Base-by-base conservation (phyloP, 2,888 invertebrate species). In the Perdita meconis region DNA sequence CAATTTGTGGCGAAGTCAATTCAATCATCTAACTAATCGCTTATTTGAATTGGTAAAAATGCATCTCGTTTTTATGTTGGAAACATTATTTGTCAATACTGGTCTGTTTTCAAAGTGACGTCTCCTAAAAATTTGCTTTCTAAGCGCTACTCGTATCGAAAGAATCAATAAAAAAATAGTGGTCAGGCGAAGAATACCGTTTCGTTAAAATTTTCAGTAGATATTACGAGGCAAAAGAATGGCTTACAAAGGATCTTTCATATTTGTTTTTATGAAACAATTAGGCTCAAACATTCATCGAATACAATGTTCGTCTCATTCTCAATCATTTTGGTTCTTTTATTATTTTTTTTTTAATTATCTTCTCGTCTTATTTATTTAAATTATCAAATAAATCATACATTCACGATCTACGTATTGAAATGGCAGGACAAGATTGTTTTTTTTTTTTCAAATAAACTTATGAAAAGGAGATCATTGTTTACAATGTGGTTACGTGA, bases 401-500 rank as follows among this genome's bases (percentile, higher is more conserved):
- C 19, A 42, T 5, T 34, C 12, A n/a, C 1, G 13, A 22, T n/a
- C 12, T 42, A 13, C 19, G 55, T 19, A 38, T 60, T 13, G 22
- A 42, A 38, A 19, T 24, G 36, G 13, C 42, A n/a, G 6, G 50
- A 24, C 42, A 59, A 24, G 34, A 76, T 53, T n/a, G n/a, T n/a
- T n/a, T 56, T 30, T 55, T 22, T 42, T 8, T 34, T 22, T 16
- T 6, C 30, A 42, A 56, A 40, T 24, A 40, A 50, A 36, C 13
- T 40, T 24, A 26, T 5, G 13, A 24, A 38, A 53, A 16, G 19
- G 38, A 64, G 59, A 51, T 56, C 44, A 12, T 55, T 66, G n/a
- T 53, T 42, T 16, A 42, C 13, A 42, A 60, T 22, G 24, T 40
- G 60, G 30, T 64, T 51, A 59, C 13, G n/a, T 69, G 57, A 19